Percentiles rank a stretch among this genome's conserved stretches.
These are phyloP conservation scores for Psilopogon haemacephalus DNA, from an alignment of 2,113 vertebrate species.

Conservation along the genomic window DNA sequence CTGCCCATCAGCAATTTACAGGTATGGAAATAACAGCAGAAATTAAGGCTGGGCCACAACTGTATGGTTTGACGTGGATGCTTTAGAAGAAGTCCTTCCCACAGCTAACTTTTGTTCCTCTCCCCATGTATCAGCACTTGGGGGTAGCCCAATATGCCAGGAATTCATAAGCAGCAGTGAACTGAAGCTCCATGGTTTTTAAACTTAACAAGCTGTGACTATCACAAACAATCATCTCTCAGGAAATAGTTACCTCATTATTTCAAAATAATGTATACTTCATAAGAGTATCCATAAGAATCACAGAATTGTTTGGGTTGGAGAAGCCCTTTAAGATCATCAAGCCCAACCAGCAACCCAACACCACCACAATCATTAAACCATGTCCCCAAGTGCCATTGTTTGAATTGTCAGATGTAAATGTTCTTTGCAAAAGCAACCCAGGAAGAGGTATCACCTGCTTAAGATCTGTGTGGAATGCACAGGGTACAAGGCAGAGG, in stretches of 20 bases:
- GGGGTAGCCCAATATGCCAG: not conserved
- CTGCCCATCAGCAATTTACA: not conserved
- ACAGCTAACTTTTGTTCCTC: not conserved
- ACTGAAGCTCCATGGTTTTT: not conserved
- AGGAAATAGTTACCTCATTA: not conserved
- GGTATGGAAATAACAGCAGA: not conserved
- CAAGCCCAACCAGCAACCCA: no score
- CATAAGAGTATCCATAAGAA: not conserved
- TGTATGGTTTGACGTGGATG: rapidly evolving
- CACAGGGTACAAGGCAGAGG: no score
- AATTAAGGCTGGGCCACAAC: not conserved
- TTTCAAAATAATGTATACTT: not conserved
- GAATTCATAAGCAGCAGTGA: not conserved
- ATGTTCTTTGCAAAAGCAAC: no score
- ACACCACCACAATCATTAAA: no score
- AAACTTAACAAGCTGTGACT: not conserved
- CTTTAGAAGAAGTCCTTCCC: not conserved
- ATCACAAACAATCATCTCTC: not conserved
- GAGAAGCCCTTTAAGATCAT: no score
- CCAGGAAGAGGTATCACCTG: no score
- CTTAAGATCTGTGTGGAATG: not conserved
- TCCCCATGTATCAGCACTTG: not conserved
- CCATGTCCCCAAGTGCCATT: no score
- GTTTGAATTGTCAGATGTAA: not conserved
- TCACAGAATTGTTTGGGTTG: no score